Conservation (phyloP, 1,140 invertebrate species). For the Caerostris extrusa region DNA sequence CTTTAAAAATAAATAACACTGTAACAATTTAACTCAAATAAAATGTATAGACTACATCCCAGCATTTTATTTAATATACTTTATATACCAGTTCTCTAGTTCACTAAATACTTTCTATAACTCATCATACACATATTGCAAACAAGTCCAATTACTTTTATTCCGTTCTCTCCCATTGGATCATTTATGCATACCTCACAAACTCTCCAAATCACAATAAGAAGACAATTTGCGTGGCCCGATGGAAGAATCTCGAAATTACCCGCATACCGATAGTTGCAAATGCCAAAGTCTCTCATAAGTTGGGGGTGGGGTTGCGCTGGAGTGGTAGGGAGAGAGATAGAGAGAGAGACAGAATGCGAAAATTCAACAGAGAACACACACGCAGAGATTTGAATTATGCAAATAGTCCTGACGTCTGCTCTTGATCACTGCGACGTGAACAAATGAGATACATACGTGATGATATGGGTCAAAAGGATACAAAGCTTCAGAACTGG, state of each 20-base stretch:
- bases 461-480: constrained; percentile 1
- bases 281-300: background rate
- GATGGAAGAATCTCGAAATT: background rate
- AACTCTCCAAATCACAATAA: background rate
- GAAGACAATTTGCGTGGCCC: background rate
- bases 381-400: background rate
- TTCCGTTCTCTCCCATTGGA: background rate
- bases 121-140: background rate
- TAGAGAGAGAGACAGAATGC: too few species aligned
- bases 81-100: too few species aligned
- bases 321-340: too few species aligned
- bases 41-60: too few species aligned
- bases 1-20: too few species aligned
- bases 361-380: too few species aligned
- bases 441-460: constrained; percentile 37
- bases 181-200: background rate
- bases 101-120: too few species aligned
- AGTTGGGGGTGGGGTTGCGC: background rate
- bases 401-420: constrained; percentile 40
- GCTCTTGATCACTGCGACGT: constrained; percentile 47
- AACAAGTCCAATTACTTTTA: background rate
- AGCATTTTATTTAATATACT: too few species aligned
- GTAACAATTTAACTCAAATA: too few species aligned
- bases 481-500: background rate
- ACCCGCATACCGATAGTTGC: constrained; percentile 19